Evolutionary conservation across 2,888 invertebrate species (phyloP).

Genomic region (Dryobota labecula): DNA sequence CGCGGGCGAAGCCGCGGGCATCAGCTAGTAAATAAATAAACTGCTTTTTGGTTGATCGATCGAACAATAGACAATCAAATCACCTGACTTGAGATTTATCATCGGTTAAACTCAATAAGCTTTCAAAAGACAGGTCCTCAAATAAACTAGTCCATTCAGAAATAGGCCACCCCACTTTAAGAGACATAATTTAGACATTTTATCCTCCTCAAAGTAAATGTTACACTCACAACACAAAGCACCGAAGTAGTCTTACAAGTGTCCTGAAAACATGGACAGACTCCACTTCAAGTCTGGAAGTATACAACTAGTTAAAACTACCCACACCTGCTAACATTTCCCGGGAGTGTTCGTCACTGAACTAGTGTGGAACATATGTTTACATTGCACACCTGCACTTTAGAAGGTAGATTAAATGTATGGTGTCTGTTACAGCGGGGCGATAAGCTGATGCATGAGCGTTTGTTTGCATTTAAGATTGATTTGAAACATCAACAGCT

Average conservation of each 20-base stretch:
- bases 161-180: background rate
- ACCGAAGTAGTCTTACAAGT: background rate
- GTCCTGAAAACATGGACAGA: conserved; percentile 3
- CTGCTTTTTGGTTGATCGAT: background rate
- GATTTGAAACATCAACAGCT: background rate
- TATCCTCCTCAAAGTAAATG: too few species aligned
- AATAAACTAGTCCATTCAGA: background rate
- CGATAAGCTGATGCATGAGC: conserved; percentile 9
- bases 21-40: too few species aligned
- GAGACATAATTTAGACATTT: background rate
- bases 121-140: background rate
- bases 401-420: conserved; percentile 17
- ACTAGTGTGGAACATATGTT: conserved; percentile 37
- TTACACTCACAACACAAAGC: background rate
- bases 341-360: conserved; percentile 13
- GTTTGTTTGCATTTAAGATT: background rate
- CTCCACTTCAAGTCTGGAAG: background rate
- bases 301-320: conserved; percentile 23
- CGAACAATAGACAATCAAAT: background rate
- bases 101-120: background rate
- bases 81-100: background rate
- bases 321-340: conserved; percentile 45
- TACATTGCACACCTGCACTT: conserved; percentile 39
- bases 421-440: conserved; percentile 31
- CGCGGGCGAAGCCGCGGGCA: too few species aligned